A percentile compares a stretch with the other conserved stretches of the same genome.
These are phyloP conservation scores for Seira ritae DNA, from an alignment of 2,888 invertebrate genomes.

Conservation along the genomic window DNA sequence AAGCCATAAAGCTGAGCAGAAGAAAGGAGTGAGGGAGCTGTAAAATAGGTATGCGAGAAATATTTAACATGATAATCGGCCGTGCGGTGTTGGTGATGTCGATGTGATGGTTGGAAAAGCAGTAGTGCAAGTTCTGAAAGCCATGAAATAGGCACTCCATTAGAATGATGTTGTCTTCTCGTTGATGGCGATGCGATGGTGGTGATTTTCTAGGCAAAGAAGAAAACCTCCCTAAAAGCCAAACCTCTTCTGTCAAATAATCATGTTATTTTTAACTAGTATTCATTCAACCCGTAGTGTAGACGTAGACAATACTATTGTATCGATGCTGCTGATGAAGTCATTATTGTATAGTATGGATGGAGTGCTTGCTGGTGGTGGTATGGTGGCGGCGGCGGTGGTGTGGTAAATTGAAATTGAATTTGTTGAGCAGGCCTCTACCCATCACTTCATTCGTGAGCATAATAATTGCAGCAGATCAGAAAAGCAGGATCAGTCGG, in stretches of 20 bases:
- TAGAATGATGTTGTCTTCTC: background rate
- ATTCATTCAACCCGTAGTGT: too few species aligned
- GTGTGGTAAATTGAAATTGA: constrained; percentile 74
- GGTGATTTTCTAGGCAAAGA: background rate
- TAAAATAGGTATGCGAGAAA: constrained; percentile 40
- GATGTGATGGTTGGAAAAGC: constrained; percentile 1
- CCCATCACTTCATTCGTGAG: too few species aligned
- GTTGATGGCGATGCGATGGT: constrained; percentile 19
- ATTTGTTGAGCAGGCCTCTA: constrained; percentile 60
- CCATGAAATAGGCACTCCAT: too few species aligned
- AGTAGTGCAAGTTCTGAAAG: background rate
- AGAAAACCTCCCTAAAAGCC: background rate
- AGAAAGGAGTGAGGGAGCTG: constrained; percentile 25
- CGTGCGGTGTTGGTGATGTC: constrained; percentile 25
- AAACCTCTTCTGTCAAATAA: background rate
- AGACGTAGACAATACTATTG: too few species aligned
- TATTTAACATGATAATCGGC: constrained; percentile 45
- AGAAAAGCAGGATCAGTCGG: constrained; percentile 59
- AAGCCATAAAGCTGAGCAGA: constrained; percentile 49
- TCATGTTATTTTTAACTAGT: too few species aligned
- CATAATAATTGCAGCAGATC: too few species aligned
- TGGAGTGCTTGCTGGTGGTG: too few species aligned
- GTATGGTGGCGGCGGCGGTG: constrained; percentile 24
- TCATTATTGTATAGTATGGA: constrained; percentile 59
- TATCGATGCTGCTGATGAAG: constrained; percentile 61